Evolutionary conservation across 2,888 invertebrate genomes (phyloP).

Genomic region (Myathropa florea): DNA sequence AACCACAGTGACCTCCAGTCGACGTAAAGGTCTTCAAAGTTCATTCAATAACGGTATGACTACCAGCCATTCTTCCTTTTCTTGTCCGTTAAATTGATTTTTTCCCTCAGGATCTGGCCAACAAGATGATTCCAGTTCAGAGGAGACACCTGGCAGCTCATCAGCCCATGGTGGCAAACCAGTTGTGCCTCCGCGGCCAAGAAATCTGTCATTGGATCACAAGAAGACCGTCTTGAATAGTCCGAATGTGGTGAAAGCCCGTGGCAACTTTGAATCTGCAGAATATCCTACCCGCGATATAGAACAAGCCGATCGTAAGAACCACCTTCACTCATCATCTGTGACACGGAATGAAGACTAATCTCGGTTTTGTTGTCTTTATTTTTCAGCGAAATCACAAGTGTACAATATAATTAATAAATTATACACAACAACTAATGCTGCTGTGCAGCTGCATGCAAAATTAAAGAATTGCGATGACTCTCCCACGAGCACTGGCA

Average conservation of each 20-base stretch:
- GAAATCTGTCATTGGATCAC: slow-evolving; percentile 85
- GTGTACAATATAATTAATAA: slow-evolving; percentile 84
- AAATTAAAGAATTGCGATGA: slow-evolving; percentile 79
- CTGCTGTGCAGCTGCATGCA: slow-evolving; percentile 80
- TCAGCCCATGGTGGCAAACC: slow-evolving; percentile 81
- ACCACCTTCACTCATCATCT: neutral
- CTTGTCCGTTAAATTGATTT: neutral
- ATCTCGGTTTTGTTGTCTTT: slow-evolving; percentile 17
- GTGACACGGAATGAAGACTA: neutral
- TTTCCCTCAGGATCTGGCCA: slow-evolving; percentile 50
- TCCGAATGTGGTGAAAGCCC: slow-evolving; percentile 75
- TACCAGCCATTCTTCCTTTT: slow-evolving; percentile 74
- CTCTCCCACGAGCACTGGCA: slow-evolving; percentile 74
- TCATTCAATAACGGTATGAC: slow-evolving; percentile 86
- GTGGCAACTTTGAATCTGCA: slow-evolving; percentile 75
- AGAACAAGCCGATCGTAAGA: slow-evolving; percentile 76
- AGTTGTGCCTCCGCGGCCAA: slow-evolving; percentile 84
- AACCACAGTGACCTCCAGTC: slow-evolving; percentile 80
- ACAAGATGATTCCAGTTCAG: slow-evolving; percentile 91
- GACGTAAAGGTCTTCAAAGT: slow-evolving; percentile 84
- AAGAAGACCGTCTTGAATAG: slow-evolving; percentile 77
- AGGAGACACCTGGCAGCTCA: slow-evolving; percentile 82
- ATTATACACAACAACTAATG: slow-evolving; percentile 80
- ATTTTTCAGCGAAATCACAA: slow-evolving; percentile 83
- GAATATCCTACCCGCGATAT: slow-evolving; percentile 75